Evolutionary conservation across 2,888 invertebrate genomes (phyloP).

Genomic region (Timandra comae): DNA sequence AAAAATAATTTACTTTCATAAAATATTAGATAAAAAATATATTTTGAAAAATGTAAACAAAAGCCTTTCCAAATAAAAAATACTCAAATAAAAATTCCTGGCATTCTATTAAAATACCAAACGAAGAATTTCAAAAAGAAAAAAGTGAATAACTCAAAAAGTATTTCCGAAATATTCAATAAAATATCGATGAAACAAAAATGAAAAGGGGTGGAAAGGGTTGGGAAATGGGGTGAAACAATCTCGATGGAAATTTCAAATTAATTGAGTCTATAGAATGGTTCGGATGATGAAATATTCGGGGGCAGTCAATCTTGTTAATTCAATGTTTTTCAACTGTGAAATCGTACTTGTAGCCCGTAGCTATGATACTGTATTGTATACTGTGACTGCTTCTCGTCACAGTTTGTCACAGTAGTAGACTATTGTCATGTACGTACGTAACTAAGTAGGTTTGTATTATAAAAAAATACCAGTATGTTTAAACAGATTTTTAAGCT

Average conservation of each 20-base stretch:
- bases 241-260: constrained; percentile 13
- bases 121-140: neutral
- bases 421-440: too few species aligned
- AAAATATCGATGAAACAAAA: constrained; percentile 3
- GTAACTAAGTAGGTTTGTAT: too few species aligned
- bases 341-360: constrained; percentile 11
- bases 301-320: constrained; percentile 9
- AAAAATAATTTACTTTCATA: too few species aligned
- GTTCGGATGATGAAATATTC: constrained; percentile 13
- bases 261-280: constrained; percentile 10
- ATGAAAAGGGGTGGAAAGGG: constrained; percentile 5
- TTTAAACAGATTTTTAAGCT: too few species aligned
- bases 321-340: constrained; percentile 10
- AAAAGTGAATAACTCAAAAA: neutral
- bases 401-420: too few species aligned
- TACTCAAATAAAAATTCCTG: too few species aligned
- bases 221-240: constrained; percentile 7
- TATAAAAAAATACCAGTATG: too few species aligned
- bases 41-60: too few species aligned
- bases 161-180: neutral
- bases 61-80: too few species aligned
- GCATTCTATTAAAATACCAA: neutral
- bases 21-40: too few species aligned
- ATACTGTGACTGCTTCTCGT: too few species aligned
- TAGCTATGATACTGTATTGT: too few species aligned